Conservation (phyloP, 1,140 invertebrate species). For the Notospermus geniculatus region DNA sequence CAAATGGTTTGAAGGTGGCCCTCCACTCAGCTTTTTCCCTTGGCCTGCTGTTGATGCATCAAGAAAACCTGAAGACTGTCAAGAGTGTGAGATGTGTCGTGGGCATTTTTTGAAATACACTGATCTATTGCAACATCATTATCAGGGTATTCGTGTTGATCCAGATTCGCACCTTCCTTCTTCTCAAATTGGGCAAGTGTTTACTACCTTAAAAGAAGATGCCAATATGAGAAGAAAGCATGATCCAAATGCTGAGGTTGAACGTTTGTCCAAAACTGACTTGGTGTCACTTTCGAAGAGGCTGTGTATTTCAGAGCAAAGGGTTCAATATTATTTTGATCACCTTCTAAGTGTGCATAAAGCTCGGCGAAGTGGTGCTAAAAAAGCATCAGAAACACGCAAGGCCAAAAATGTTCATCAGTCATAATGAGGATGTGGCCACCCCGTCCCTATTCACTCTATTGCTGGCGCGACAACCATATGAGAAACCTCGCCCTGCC, state of each 20-base stretch:
- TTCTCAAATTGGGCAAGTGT: not conserved
- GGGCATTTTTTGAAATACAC: slow-evolving; percentile 7
- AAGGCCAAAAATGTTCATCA: no score
- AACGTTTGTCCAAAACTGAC: no score
- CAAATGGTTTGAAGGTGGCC: slow-evolving; percentile 7
- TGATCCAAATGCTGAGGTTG: not conserved
- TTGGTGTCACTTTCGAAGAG: no score
- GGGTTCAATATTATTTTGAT: not conserved
- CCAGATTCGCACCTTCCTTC: not conserved
- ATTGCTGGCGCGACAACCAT: no score
- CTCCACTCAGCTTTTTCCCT: not conserved
- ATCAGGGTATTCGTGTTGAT: not conserved
- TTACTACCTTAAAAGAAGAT: not conserved
- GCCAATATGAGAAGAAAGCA: not conserved
- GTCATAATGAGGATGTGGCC: no score
- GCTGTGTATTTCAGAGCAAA: not conserved
- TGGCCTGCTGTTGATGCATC: slow-evolving; percentile 3
- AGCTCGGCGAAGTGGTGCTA: not conserved
- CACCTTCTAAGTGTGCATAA: not conserved
- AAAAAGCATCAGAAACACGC: not conserved
- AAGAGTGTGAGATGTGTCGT: not conserved
- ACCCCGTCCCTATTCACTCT: no score
- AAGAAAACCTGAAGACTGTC: not conserved
- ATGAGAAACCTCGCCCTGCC: no score
- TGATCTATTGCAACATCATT: slow-evolving; percentile 1